Evolutionary conservation across 2,888 invertebrate genomes (phyloP), one percentile per base, ranked within the genome.

Genomic region (Pammene aurita): DNA sequence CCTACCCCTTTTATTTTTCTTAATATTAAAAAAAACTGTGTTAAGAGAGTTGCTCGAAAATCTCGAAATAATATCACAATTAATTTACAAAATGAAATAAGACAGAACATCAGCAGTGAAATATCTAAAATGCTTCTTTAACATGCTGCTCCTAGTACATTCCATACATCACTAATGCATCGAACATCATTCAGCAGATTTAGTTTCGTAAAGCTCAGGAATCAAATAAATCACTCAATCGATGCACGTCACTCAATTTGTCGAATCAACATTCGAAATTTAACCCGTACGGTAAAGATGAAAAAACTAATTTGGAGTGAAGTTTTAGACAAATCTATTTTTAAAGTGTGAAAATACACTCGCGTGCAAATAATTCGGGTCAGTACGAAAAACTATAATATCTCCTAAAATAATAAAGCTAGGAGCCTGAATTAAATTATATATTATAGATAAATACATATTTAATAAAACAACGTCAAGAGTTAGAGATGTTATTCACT

Each of bases 151-250:
- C 80, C 76, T 74, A 72, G 63, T 85, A 78, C 78, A 68, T 68
- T 80, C 62, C 78, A 74, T 14, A 42, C 42, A 41, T 57, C 55
- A 68, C 76, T 83, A 87, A 84, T 86, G 85, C 83, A 84, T 77
- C 76, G 73, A 73, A 79, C 85, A 80, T 83, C 82, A 83, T 76
- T 78, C 72, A 75, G 75, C 78, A 81, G 80, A 84, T 85, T 82
- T 81, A 78, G 82, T 85, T 85, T 81, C 81, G 80, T 83, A 80
- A 83, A 85, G 81, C 81, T 78, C 74, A 72, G 75, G 76, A 82
- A 82, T 78, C 77, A 75, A 79, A 77, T 80, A 80, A 84, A 84
- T 80, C 82, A 79, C 82, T 81, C 77, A 77, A 84, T 83, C 78
- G 78, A 78, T 77, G 75, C 76, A 75, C 74, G 75, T 57, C 57